phyloP scores from a whole-genome alignment of 2,113 vertebrate genomes.

The Urocolius indicus region DNA sequence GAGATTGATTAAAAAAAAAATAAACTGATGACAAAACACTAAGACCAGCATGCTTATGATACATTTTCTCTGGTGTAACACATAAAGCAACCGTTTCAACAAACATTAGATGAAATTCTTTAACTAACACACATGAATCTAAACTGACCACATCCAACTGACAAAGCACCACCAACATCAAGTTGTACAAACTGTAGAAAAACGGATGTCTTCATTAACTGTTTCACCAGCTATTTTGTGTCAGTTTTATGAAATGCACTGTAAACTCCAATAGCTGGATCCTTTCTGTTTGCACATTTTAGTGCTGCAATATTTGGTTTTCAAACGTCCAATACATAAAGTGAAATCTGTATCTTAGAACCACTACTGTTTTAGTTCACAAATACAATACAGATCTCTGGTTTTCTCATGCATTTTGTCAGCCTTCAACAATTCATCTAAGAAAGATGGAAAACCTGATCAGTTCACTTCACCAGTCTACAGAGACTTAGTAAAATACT shows the following conservation, averaged over 20 bases:
- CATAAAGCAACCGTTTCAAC: constrained; percentile 69
- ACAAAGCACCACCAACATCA: constrained; percentile 62
- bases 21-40: constrained; percentile 75
- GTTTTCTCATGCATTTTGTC: background rate
- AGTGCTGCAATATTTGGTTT: background rate
- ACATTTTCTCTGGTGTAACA: constrained; percentile 59
- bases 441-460: background rate
- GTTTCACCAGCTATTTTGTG: background rate
- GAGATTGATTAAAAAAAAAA: constrained; percentile 49
- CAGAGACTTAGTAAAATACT: background rate
- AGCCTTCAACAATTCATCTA: background rate
- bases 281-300: background rate
- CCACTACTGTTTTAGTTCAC: background rate
- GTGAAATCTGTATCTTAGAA: background rate
- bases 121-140: constrained; percentile 68
- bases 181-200: background rate
- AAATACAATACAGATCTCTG: background rate
- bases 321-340: background rate
- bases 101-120: constrained; percentile 57
- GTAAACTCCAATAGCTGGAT: background rate
- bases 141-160: constrained; percentile 66
- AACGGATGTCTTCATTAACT: background rate
- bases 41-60: constrained; percentile 74
- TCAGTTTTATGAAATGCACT: background rate
- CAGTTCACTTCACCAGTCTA: background rate